Percentiles rank a stretch among this genome's conserved stretches.
phyloP scores from a whole-genome alignment of 2,113 vertebrate genomes.

The Paramisgurnus dabryanus region DNA sequence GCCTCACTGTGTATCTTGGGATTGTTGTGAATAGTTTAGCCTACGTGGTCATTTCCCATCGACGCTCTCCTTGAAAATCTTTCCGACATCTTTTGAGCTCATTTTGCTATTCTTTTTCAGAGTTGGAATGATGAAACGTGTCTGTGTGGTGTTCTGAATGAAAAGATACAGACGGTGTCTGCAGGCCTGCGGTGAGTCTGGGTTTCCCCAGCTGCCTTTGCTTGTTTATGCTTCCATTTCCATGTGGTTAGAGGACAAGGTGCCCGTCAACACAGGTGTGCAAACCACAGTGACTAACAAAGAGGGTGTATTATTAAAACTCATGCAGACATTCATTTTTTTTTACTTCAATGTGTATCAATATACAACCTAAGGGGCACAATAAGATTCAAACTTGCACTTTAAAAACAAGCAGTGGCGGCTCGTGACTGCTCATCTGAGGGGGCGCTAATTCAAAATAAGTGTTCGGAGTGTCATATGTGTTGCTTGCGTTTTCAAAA shows the following conservation, averaged over 20 bases:
- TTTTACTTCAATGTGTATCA: background rate
- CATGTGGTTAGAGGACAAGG: constrained; percentile 39
- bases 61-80: background rate
- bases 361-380: background rate
- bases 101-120: constrained; percentile 51
- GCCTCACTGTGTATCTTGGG: background rate
- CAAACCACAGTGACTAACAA: constrained; percentile 48
- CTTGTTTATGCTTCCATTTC: constrained; percentile 45
- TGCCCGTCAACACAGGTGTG: constrained; percentile 64
- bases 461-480: no score
- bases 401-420: no score
- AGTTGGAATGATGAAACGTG: background rate
- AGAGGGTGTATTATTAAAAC: constrained; percentile 44
- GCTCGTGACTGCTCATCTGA: no score
- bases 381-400: background rate
- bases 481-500: no score
- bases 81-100: constrained; percentile 17
- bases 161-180: constrained; percentile 39
- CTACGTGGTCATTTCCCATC: background rate
- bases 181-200: constrained; percentile 23
- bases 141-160: constrained; percentile 8
- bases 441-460: no score
- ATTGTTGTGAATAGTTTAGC: background rate
- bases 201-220: constrained; percentile 26
- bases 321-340: constrained; percentile 21